Base-by-base conservation (phyloP, 2,113 vertebrate genomes). In the Psilopsiagon aymara region DNA sequence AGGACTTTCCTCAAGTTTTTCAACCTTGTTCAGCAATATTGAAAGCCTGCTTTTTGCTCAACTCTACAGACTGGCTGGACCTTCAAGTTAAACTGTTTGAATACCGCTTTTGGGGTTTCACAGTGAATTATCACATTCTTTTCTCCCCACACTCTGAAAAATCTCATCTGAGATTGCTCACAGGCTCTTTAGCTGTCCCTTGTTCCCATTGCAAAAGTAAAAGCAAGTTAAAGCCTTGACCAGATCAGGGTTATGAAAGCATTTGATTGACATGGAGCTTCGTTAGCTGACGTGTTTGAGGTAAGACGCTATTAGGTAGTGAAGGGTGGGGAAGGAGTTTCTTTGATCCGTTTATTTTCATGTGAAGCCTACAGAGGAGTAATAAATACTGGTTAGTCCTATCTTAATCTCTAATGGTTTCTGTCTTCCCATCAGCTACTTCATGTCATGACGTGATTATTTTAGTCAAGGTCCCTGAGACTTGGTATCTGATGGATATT, bases 291-390 rank as follows among this genome's bases (percentile, higher is more conserved):
- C 1, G 13, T 88, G 76, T 68, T 74, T 73, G 49, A 73, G 79
- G 67, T 6, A 25, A 89, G 89, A 84, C 0, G 1, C 60, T 74
- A n/a, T 81, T 83, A 89, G 27, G 62, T 55, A 29, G 55, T 24
- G 57, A 27, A 95, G 90, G 85, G 63, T 86, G 82, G 71, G 41
- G 75, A 95, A 75, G 70, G 82, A 87, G 93, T 95, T 94, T 70
- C 84, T 87, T 90, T 76, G 73, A 74, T 94, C 46, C 35, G n/a
- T 0, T 3, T 92, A 63, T 62, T 90, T 96, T 95, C 87, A 80
- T 25, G n/a, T 67, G 62, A 92, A 93, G 68, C 82, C 43, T 94
- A 33, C 46, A 78, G 76, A 77, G 75, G 44, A 95, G 29, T 23
- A 63, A 59, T 77, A 88, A 90, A 86, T 57, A 87, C 67, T 70